Evolutionary conservation across 2,888 invertebrate genomes (phyloP), one percentile per base, ranked within the genome.

Genomic region (Myopa testacea): DNA sequence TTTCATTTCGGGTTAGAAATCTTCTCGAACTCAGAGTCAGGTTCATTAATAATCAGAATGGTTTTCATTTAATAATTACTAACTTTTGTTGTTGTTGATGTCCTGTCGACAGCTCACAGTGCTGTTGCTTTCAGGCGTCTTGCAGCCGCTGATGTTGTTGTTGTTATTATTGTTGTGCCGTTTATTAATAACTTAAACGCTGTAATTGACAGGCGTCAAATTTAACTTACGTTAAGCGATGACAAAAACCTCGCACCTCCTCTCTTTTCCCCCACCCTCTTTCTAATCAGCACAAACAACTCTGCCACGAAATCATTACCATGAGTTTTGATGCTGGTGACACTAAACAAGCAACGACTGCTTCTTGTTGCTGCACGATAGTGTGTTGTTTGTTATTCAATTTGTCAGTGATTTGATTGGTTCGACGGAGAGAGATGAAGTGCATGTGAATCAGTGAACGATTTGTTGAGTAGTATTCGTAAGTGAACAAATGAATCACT

Each of bases 181-280:
- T 19, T 19, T 19, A 73, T 58, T 75, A 67, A 67, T 75, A 75
- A 75, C 40, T 67, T 37, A 65, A 75, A 65, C 16, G 55, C 75
- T 75, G 75, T 50, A 75, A 65, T 67, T 75, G 75, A 67, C 67
- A 75, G 19, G 55, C 37, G 67, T 55, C 26, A 19, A 65, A 37
- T 65, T 37, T n/a, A 69, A 1, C 5, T 19, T 6, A 38, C 40
- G 38, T 38, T 62, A 34, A 74, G 63, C 34, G 50, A 45, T 45
- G 40, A 4, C 40, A 63, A 8, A 45, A 14, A 5, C 12, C 45
- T 45, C n/a, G 12, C 26, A 26, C 52, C 26, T 26, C 26, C 26
- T 26, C 26, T n/a, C 26, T 26, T 52, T 8, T 19, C 3, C 68
- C 3, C 58, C 38, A 38, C 71, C 2, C 37, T 58, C 26, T 19